Percentiles rank a stretch among this genome's conserved stretches.
These are phyloP conservation scores for Boleophthalmus pectinirostris DNA, from an alignment of 2,113 vertebrate species.

Conservation along the genomic window DNA sequence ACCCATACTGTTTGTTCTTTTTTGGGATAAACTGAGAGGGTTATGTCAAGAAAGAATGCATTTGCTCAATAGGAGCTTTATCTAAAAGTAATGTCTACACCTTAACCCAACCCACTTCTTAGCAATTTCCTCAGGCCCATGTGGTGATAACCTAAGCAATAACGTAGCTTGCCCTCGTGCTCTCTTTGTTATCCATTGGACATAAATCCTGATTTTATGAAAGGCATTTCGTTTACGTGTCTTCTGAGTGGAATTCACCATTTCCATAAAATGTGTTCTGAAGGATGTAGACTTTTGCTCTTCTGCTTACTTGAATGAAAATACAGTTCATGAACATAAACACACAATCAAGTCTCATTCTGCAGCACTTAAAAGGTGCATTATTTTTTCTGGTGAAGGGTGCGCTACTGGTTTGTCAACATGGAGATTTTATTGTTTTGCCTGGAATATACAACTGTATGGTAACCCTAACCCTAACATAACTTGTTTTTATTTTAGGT, in stretches of 20 bases:
- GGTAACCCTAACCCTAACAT: too few species aligned
- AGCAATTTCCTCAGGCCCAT: conserved; percentile 36
- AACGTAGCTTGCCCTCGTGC: conserved; percentile 49
- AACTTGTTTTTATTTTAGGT: too few species aligned
- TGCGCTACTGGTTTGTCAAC: too few species aligned
- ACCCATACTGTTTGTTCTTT: neutral
- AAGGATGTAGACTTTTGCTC: neutral
- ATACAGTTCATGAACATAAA: neutral
- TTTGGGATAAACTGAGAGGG: neutral
- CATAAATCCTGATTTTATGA: conserved; percentile 17
- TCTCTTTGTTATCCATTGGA: conserved; percentile 31
- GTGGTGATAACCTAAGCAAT: conserved; percentile 50
- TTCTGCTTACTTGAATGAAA: neutral
- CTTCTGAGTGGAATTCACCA: neutral
- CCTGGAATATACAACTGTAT: too few species aligned
- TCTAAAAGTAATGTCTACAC: conserved; percentile 56
- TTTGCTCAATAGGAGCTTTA: conserved; percentile 5
- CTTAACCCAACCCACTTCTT: conserved; percentile 48
- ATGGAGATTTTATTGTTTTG: too few species aligned
- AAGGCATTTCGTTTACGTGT: conserved; percentile 1
- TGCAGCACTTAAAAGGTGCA: too few species aligned
- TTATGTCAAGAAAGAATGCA: neutral
- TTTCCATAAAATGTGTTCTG: too few species aligned
- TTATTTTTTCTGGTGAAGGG: too few species aligned
- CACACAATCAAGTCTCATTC: neutral